Base-by-base conservation (phyloP, 2,113 vertebrate genomes). In the Cinclus mexicanus region DNA sequence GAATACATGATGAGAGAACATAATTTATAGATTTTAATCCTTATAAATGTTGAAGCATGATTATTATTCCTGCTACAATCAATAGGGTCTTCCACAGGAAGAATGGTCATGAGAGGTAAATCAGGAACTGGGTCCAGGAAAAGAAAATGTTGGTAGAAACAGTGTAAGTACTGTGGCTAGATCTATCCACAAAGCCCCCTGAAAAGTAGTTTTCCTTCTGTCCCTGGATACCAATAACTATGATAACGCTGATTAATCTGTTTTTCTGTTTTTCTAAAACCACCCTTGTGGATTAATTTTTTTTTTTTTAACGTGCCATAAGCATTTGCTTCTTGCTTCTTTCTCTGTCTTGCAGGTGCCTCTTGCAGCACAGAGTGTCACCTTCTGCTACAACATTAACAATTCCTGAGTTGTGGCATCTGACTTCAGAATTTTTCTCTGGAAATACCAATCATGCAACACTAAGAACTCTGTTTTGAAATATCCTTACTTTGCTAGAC, bases 21-120 rank as follows among this genome's bases (percentile, higher is more conserved):
- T 65, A 87, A 87, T 90, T 56, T 82, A 83, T 85, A 76, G 71
- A 49, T 44, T 87, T 87, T 75, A 89, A 85, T 95, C 67, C 61
- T 87, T 79, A 76, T 49, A 79, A 91, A 87, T 85, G 53, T 20
- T 91, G 82, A 91, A 83, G n/a, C 28, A 26, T 91, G 22, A 52
- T 85, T 95, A 52, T 79, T 88, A 83, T 87, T 76, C 70, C 46
- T 80, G 24, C 46, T 88, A 11, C 50, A 93, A 47, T 91, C 83
- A 67, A 68, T 82, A 81, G 12, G 12, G 21, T 87, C 55, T 84
- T 93, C 72, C 35, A 50, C 26, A 56, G 26, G 65, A 88, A 86
- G 42, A 47, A 0, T 52, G 63, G 47, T 57, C 53, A 42, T 37
- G 57, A 82, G 42, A 92, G 42, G 33, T 83, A 78, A 80, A 67